These are phyloP conservation scores for Plestiodon gilberti DNA, from an alignment of 2,113 vertebrate species.

Conservation along the genomic window DNA sequence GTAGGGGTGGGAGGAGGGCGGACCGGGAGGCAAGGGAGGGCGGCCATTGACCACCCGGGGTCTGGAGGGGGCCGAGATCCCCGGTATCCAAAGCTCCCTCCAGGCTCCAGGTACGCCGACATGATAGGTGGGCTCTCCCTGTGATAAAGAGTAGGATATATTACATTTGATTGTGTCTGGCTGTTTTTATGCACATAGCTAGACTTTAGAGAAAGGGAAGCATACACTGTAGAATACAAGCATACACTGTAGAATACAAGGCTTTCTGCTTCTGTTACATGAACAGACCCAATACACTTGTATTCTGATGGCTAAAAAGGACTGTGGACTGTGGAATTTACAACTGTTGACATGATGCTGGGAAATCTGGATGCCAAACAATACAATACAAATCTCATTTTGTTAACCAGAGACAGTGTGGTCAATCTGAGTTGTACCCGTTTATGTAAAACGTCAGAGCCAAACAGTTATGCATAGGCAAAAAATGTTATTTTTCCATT, in stretches of 20 bases:
- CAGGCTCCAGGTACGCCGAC: too few relatives aligned
- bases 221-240: conserved; percentile 51
- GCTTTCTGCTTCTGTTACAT: conserved; percentile 45
- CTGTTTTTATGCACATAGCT: not conserved
- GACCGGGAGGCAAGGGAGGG: too few relatives aligned
- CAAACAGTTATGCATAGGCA: not conserved
- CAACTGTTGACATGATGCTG: conserved; percentile 39
- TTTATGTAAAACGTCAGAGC: not conserved
- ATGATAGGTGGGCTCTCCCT: not conserved
- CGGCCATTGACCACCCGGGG: too few relatives aligned
- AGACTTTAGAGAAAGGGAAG: conserved; percentile 39
- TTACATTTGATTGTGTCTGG: not conserved
- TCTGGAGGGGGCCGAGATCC: too few relatives aligned
- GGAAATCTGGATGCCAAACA: conserved; percentile 43
- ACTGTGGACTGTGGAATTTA: conserved; percentile 53
- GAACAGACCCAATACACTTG: conserved; percentile 33
- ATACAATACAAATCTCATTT: conserved; percentile 42
- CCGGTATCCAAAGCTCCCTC: too few relatives aligned
- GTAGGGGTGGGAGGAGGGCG: too few relatives aligned
- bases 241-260: conserved; percentile 52
- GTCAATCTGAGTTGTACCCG: not conserved
- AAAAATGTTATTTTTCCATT: not conserved
- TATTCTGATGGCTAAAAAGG: conserved; percentile 37
- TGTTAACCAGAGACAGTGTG: conserved; percentile 36
- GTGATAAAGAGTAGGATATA: not conserved